Evolutionary conservation across 30 jellyfish, hydroid and myxozoan species (phyloP).

Genomic region (Euphysa ruthae): DNA sequence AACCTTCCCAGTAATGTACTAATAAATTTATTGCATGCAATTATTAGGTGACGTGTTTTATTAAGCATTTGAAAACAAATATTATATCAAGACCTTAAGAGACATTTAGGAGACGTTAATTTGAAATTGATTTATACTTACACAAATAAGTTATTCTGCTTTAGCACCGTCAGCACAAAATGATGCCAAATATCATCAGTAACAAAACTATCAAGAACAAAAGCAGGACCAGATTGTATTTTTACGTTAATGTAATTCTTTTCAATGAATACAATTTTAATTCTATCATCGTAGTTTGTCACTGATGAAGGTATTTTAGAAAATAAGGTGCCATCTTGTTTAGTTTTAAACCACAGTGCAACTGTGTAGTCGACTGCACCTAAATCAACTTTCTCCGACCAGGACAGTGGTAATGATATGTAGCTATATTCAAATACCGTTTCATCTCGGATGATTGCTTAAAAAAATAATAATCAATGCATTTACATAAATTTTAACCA

Average conservation of each 20-base stretch:
- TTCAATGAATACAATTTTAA: conserved; percentile 42
- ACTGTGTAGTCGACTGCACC: conserved; percentile 67
- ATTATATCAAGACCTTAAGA: too few species aligned
- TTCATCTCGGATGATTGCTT: conserved; percentile 10
- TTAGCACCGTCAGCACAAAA: conserved; percentile 30
- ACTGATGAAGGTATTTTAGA: conserved; percentile 17
- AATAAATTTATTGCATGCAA: too few species aligned
- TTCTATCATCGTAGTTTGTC: neutral
- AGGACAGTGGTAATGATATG: conserved; percentile 36
- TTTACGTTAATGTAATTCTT: conserved; percentile 40
- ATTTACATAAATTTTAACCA: too few species aligned
- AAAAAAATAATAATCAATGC: too few species aligned
- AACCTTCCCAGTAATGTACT: too few species aligned
- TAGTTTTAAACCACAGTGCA: conserved; percentile 42
- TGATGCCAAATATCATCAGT: conserved; percentile 58
- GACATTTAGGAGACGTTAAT: too few species aligned
- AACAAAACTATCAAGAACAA: conserved; percentile 12
- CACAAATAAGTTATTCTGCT: too few species aligned
- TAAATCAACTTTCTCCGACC: conserved; percentile 19
- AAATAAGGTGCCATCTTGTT: conserved; percentile 43
- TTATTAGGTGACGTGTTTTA: too few species aligned
- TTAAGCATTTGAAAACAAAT: too few species aligned
- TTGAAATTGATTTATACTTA: too few species aligned
- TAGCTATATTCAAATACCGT: conserved; percentile 17
- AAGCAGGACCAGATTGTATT: conserved; percentile 18